Evolutionary conservation across 2,888 invertebrate species (phyloP).

Genomic region (Cryptocheilus praepositus): DNA sequence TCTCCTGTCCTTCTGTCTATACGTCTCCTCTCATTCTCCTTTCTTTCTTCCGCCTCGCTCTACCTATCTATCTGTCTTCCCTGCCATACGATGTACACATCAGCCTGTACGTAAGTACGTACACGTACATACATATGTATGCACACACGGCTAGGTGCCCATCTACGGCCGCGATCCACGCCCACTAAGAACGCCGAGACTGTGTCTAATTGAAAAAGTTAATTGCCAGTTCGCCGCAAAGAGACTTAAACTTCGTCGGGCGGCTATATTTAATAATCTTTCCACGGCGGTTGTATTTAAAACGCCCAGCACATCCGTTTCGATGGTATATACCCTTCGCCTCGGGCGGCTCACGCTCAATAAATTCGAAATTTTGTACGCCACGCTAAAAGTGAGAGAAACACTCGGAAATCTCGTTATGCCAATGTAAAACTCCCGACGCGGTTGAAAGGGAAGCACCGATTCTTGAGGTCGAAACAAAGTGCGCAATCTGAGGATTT

Average conservation of each 20-base stretch:
- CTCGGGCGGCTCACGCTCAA: slow-evolving; percentile 14
- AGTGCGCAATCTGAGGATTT: no score
- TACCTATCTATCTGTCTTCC: neutral
- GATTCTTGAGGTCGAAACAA: no score
- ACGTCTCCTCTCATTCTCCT: neutral
- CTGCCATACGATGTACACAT: no score
- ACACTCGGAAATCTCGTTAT: no score
- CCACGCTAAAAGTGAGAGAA: neutral
- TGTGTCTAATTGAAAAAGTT: slow-evolving; percentile 61
- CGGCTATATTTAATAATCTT: slow-evolving; percentile 50
- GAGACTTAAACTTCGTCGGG: slow-evolving; percentile 44
- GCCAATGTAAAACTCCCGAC: no score
- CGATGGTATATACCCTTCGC: slow-evolving; percentile 18
- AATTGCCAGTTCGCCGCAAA: slow-evolving; percentile 50
- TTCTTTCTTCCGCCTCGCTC: slow-evolving; percentile 18
- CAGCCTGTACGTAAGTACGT: slow-evolving; percentile 1
- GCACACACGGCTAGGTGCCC: no score
- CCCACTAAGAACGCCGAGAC: slow-evolving; percentile 39
- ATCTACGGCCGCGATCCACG: slow-evolving; percentile 32
- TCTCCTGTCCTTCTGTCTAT: neutral
- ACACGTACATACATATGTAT: neutral
- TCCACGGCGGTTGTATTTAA: slow-evolving; percentile 14
- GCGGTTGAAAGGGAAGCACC: no score
- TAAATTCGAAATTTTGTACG: slow-evolving; percentile 9
- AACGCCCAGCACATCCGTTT: slow-evolving; percentile 28